These are phyloP conservation scores for Tetropium fuscum DNA, from an alignment of 2,888 invertebrate species.

Conservation along the genomic window DNA sequence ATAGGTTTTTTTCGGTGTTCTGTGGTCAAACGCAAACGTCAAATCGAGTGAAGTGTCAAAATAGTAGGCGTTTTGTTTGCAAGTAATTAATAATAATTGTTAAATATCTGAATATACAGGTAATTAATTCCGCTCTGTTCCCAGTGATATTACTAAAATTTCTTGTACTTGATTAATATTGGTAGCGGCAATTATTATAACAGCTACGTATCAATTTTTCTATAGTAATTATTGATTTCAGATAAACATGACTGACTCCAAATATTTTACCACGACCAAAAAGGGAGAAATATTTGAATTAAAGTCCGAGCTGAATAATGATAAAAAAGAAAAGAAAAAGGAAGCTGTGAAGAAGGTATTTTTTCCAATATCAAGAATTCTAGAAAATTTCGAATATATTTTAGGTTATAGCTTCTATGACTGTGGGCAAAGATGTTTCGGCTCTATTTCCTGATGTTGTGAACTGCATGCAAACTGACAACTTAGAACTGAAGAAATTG, in stretches of 20 bases:
- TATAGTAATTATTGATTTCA: slow-evolving; percentile 22
- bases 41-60: slow-evolving; percentile 29
- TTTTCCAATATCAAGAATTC: not conserved
- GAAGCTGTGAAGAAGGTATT: slow-evolving; percentile 98
- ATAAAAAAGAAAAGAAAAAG: slow-evolving; percentile 99
- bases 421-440: slow-evolving; percentile 99
- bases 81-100: not conserved
- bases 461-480: slow-evolving; percentile 99
- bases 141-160: not conserved
- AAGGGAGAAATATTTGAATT: slow-evolving; percentile 99
- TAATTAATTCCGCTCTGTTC: not conserved
- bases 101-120: slow-evolving; percentile 7
- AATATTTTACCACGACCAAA: slow-evolving; percentile 99
- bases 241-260: slow-evolving; percentile 95
- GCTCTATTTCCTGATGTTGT: slow-evolving; percentile 99
- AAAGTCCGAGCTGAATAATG: slow-evolving; percentile 98
- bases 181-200: not conserved
- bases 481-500: slow-evolving; percentile 97
- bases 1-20: too few species aligned
- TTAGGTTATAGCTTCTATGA: slow-evolving; percentile 99
- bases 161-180: not conserved
- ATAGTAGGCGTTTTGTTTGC: slow-evolving; percentile 30
- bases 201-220: not conserved
- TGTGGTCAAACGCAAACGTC: too few species aligned
- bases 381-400: slow-evolving; percentile 30